These are phyloP conservation scores for Scaptomyza reducta DNA, from an alignment of 2,888 invertebrate species.

Conservation along the genomic window DNA sequence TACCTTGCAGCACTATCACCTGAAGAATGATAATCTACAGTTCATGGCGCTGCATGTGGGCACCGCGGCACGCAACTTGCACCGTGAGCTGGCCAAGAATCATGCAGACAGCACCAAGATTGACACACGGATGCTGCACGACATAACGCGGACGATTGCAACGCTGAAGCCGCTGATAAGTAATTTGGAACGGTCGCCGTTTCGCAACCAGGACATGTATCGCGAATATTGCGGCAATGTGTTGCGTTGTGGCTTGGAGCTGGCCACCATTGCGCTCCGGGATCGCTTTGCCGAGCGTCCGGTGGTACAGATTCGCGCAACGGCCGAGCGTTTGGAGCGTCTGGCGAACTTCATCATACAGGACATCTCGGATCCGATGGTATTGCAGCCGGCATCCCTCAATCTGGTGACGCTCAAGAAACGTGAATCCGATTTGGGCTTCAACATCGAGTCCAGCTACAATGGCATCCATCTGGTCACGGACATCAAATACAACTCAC, in stretches of 20 bases:
- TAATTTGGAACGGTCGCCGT: conserved; percentile 91
- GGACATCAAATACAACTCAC: conserved; percentile 95
- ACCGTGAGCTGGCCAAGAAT: conserved; percentile 87
- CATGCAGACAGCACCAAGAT: conserved; percentile 87
- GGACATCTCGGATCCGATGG: conserved; percentile 94
- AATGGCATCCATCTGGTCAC: conserved; percentile 92
- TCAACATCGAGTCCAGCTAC: conserved; percentile 94
- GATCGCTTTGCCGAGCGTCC: conserved; percentile 95
- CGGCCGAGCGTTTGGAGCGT: conserved; percentile 90
- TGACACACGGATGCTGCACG: conserved; percentile 92
- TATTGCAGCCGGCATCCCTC: conserved; percentile 95
- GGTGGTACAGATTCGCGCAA: conserved; percentile 88
- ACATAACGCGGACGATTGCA: conserved; percentile 93
- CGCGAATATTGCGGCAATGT: conserved; percentile 89
- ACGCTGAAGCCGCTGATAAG: conserved; percentile 94
- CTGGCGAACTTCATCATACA: conserved; percentile 94
- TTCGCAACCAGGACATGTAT: conserved; percentile 86
- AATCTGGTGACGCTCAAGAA: conserved; percentile 94
- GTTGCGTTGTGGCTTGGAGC: conserved; percentile 91
- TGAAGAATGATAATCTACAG: conserved; percentile 96
- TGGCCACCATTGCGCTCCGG: conserved; percentile 95
- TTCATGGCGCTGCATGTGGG: conserved; percentile 93
- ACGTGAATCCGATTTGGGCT: conserved; percentile 94
- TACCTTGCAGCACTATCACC: conserved; percentile 91
- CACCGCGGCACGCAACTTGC: conserved; percentile 91